Evolutionary conservation across 2,888 invertebrate species (phyloP).

Genomic region (Synergus itoensis): DNA sequence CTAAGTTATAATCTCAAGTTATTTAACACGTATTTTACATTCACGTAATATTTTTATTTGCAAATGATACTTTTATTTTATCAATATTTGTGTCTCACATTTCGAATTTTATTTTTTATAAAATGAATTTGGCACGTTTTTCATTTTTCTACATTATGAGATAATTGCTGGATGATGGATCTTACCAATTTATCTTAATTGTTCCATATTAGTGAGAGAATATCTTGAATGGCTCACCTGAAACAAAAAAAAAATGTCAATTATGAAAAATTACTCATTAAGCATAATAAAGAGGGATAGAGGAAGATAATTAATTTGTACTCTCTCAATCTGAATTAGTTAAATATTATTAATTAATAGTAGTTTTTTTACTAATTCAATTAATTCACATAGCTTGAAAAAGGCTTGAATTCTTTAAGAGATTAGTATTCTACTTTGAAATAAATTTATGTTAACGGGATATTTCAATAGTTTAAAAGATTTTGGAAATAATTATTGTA

Average conservation of each 20-base stretch:
- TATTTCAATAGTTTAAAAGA: background rate
- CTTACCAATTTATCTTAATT: constrained; percentile 26
- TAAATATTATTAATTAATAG: too few species aligned
- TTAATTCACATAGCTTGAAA: too few species aligned
- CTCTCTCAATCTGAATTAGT: too few species aligned
- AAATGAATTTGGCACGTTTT: background rate
- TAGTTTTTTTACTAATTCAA: too few species aligned
- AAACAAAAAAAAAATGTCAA: constrained; percentile 2
- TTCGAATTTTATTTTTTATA: too few species aligned
- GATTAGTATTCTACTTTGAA: background rate
- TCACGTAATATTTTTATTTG: background rate
- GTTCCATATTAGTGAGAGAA: background rate
- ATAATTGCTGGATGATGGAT: background rate
- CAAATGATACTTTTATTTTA: background rate
- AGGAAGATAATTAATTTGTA: too few species aligned
- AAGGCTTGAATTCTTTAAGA: too few species aligned
- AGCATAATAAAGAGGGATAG: background rate
- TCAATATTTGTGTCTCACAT: background rate
- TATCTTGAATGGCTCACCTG: background rate
- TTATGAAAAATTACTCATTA: background rate
- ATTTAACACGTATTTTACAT: constrained; percentile 1
- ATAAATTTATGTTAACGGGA: background rate
- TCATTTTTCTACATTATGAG: background rate
- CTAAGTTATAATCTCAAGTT: background rate
- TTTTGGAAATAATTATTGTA: background rate